Evolutionary conservation across 2,888 invertebrate species (phyloP).

Genomic region (Coleophora flavipennella): DNA sequence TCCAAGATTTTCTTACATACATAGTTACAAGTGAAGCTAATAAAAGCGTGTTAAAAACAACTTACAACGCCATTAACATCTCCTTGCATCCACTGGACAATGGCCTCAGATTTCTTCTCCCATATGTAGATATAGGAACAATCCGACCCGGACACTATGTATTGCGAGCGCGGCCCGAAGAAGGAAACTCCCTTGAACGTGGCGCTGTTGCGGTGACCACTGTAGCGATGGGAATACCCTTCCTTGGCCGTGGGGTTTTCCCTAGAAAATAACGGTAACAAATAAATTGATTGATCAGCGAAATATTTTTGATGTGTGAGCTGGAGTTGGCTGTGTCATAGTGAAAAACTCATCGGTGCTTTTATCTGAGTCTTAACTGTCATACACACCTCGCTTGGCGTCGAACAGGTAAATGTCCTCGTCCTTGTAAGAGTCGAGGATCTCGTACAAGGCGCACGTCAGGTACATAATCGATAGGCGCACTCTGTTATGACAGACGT

Average conservation of each 20-base stretch:
- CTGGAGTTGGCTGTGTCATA: too few species aligned
- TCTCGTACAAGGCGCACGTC: constrained; percentile 92
- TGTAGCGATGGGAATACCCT: constrained; percentile 71
- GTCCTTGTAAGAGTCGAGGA: constrained; percentile 94
- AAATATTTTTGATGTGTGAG: too few species aligned
- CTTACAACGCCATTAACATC: constrained; percentile 89
- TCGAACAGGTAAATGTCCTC: constrained; percentile 94
- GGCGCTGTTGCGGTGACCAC: constrained; percentile 77
- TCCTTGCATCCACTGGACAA: constrained; percentile 90
- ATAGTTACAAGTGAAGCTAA: too few species aligned
- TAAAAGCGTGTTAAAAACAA: constrained; percentile 20
- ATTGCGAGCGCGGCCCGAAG: constrained; percentile 93
- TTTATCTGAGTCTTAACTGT: too few species aligned
- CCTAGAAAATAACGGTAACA: constrained; percentile 21
- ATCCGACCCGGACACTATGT: constrained; percentile 93
- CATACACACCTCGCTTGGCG: constrained; percentile 59
- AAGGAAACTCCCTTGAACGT: constrained; percentile 94
- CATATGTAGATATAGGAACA: constrained; percentile 91
- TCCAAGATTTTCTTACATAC: too few species aligned
- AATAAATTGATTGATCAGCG: too few species aligned
- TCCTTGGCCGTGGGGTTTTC: constrained; percentile 30
- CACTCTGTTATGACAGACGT: constrained; percentile 14
- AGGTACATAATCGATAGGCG: constrained; percentile 71
- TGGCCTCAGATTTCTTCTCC: constrained; percentile 89
- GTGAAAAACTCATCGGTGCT: too few species aligned